Conservation (phyloP, 2,113 vertebrate genomes). For the Delphinapterus leucas region DNA sequence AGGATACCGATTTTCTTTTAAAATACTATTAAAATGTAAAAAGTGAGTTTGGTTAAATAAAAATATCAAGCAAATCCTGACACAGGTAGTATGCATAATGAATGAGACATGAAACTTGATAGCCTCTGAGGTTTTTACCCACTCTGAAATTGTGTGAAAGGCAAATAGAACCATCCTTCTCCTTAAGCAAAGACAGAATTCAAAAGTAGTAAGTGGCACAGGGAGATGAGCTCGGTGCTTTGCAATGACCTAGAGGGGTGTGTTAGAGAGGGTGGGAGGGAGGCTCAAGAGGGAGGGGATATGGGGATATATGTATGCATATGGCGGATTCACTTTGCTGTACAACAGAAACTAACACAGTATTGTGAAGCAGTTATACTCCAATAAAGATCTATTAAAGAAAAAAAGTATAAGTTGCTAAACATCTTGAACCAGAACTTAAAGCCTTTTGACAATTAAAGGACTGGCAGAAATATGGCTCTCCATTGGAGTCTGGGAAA, state of each 20-base stretch:
- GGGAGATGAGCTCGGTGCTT: no score
- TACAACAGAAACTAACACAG: no score
- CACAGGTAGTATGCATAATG: neutral
- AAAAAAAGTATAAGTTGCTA: neutral
- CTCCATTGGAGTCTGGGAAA: neutral
- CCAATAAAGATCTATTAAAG: no score
- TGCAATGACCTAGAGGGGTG: no score
- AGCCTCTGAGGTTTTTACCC: neutral
- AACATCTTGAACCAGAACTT: neutral
- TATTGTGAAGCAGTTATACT: no score
- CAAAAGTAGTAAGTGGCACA: neutral
- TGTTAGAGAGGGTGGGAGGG: no score
- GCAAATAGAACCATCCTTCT: neutral
- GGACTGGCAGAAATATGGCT: neutral
- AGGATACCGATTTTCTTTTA: neutral
- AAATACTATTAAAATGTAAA: constrained; percentile 20
- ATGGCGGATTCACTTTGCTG: no score
- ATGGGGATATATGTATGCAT: no score
- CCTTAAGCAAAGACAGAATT: neutral
- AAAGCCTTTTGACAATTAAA: neutral
- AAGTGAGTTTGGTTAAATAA: neutral
- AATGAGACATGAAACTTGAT: constrained; percentile 13
- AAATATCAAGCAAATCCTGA: neutral
- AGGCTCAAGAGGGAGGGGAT: no score
- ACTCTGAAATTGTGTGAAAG: neutral